Base-by-base conservation (phyloP, 2,113 vertebrate species). In the Anhinga rufa region DNA sequence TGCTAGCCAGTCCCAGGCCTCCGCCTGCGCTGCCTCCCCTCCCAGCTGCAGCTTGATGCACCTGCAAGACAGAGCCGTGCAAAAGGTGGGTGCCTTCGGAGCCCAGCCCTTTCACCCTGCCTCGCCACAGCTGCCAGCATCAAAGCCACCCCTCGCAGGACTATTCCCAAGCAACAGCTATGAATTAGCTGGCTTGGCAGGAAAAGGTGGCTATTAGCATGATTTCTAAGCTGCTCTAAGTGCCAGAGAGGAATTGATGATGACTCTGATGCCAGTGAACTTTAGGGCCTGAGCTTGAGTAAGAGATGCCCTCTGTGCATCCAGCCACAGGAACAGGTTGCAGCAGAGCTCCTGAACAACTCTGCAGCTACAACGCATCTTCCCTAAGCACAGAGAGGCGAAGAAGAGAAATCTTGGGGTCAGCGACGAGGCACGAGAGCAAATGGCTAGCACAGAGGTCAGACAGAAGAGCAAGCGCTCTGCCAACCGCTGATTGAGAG, bases 1-100 rank as follows among this genome's bases (percentile, higher is more conserved):
- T 74, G 99, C 99, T 17, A 99, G 97, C 99, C 99, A 99, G 95
- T 97, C 98, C 99, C 99, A 99, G 42, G 99, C 99, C 93, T 99
- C 99, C 1, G 98, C 98, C 90, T 99, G 99, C 6, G 88, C 96
- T 2, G 97, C 97, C 82, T 99, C 99, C 17, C 98, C 99, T 34
- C 98, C 98, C 49, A 98, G 98, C 97, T 99, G 99, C 48, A 99
- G 97, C 79, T 98, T 99, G 85, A 99, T 99, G 93, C 99, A 99
- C 85, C 99, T 99, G 97, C 24, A 84, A 25, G 1, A 92, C 38
- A 88, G 36, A 66, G 20, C 44, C 13, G 36, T 0, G 26, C n/a
- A 42, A 49, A 44, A 62, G 6, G 12, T 13, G 25, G 25, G 38
- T 14, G 36, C 13, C 32, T 29, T 17, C 34, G 14, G 57, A 66